Evolutionary conservation across 2,888 invertebrate genomes (phyloP), one percentile per base, ranked within the genome.

Genomic region (Chymomyza procnemis): DNA sequence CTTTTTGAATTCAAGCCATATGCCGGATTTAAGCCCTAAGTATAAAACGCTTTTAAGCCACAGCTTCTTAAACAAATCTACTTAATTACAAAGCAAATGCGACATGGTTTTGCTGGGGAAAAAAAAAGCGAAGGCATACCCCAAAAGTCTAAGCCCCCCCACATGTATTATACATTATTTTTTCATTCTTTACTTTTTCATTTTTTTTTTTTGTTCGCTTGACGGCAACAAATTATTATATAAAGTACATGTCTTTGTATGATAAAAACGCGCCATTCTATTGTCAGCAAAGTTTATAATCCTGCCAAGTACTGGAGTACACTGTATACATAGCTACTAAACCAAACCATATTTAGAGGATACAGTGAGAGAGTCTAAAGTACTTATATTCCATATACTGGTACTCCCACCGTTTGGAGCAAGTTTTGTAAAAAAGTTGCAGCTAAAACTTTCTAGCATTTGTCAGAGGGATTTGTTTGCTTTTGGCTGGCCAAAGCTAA

Each of bases 391-490:
- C 62, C 55, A 77, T 74, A 59, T 67, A 67, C 71, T 70, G 30
- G 56, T 52, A 56, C 50, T 63, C 16, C 56, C 54, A 4, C 61
- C 54, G 58, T 65, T 66, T 62, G 50, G 60, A 63, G 34, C 63
- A 56, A 55, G 48, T 61, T n/a, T 46, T 57, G 30, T 50, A 61
- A 73, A 73, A n/a, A 78, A 81, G 84, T 81, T 81, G 67, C 84
- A 78, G 81, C 78, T 86, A 57, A 82, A 86, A n/a, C 75, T 82
- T 82, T 86, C 75, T 76, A 86, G 70, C 81, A 86, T 82, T 82
- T 86, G 84, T 82, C 81, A 86, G 81, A 86, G 81, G 81, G 86
- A 86, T 82, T 82, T 82, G 81, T 86, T 82, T 82, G 84, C 81
- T 87, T 75, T 84, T 80, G 48, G 58, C 70, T 60, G 74, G 77